Conservation (phyloP, 2,888 invertebrate genomes). For the Tricholauxania praeusta region DNA sequence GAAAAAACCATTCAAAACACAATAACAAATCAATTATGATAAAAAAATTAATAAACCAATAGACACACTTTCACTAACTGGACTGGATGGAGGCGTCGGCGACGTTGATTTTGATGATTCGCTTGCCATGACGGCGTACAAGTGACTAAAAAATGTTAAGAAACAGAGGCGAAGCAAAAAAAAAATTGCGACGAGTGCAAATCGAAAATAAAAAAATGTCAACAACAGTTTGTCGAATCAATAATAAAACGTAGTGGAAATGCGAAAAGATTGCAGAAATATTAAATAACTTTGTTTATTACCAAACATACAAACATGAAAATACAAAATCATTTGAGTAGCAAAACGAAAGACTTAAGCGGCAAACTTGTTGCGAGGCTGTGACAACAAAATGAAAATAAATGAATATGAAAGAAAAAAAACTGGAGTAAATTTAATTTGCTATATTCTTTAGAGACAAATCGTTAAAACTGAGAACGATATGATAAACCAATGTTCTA, state of each 20-base stretch:
- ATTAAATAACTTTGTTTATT: background rate
- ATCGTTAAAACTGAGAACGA: no score
- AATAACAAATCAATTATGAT: no score
- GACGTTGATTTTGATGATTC: constrained; percentile 4
- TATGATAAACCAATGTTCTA: no score
- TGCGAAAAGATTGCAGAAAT: constrained; percentile 23
- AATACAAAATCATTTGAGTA: background rate
- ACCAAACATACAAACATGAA: no score
- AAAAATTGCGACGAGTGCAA: background rate
- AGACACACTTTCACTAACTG: constrained; percentile 39
- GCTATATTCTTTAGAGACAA: no score
- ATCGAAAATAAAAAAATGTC: constrained; percentile 13
- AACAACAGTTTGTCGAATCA: constrained; percentile 20
- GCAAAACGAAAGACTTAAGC: constrained; percentile 58
- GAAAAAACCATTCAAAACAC: no score
- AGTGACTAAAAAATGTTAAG: constrained; percentile 15
- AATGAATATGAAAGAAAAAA: no score
- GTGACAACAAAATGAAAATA: no score
- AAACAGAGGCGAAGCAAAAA: background rate
- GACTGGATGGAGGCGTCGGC: background rate
- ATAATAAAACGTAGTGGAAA: constrained; percentile 38
- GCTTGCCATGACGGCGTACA: constrained; percentile 28
- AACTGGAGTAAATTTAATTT: no score
- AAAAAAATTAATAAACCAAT: constrained; percentile 4
- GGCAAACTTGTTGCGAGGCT: constrained; percentile 50